Evolutionary conservation across 1,140 invertebrate genomes (phyloP).

Genomic region (Belonocnema kinseyi): DNA sequence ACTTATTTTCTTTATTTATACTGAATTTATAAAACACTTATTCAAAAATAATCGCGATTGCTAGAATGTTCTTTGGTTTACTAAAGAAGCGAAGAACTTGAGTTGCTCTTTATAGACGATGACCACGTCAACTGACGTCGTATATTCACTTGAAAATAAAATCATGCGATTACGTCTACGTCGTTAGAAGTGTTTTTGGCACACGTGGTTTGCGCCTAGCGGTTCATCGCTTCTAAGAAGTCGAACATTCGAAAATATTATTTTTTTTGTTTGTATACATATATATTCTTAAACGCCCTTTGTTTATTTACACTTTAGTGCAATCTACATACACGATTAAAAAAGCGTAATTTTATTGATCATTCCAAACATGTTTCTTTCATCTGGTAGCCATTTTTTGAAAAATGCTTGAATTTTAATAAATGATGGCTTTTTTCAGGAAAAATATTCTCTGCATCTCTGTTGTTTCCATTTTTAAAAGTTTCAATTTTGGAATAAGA

Average conservation of each 20-base stretch:
- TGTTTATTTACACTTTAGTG: neutral
- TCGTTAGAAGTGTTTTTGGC: conserved; percentile 23
- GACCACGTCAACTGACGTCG: conserved; percentile 10
- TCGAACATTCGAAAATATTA: conserved; percentile 11
- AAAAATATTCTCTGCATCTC: no score
- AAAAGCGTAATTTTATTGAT: neutral
- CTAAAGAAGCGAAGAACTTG: conserved; percentile 1
- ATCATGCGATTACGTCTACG: conserved; percentile 40
- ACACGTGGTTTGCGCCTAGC: neutral
- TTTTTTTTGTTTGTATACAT: neutral
- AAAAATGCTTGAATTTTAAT: no score
- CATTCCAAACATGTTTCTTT: neutral
- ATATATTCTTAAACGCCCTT: neutral
- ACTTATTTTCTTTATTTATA: no score
- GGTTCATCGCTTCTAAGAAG: neutral
- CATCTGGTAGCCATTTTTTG: no score
- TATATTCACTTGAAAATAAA: conserved; percentile 34
- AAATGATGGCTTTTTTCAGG: no score
- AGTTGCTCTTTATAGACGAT: conserved; percentile 42
- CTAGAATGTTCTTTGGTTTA: conserved; percentile 36
- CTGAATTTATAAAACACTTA: neutral
- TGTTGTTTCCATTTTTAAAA: no score
- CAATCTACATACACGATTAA: neutral
- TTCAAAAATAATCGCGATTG: neutral
- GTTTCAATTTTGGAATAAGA: no score